Conservation (phyloP, 2,888 invertebrate genomes). For the Aleiodes alternator region DNA sequence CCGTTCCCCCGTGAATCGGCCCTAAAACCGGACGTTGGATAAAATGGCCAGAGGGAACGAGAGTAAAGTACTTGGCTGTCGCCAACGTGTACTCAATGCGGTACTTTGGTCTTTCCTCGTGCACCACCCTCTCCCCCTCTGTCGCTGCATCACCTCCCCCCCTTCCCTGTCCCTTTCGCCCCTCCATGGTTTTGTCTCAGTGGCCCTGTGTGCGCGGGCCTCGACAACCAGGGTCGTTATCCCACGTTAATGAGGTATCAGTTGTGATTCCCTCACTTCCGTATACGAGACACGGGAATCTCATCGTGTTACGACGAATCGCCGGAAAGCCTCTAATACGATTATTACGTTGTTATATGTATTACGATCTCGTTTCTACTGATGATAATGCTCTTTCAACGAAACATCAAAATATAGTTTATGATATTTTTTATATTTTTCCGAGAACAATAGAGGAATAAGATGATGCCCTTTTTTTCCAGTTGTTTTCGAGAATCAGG, state of each 20-base stretch:
- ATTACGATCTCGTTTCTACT: background rate
- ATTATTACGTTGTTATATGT: slow-evolving; percentile 37
- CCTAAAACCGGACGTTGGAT: slow-evolving; percentile 24
- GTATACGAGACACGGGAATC: slow-evolving; percentile 18
- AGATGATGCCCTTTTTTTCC: no score
- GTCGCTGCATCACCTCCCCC: background rate
- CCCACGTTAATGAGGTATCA: slow-evolving; percentile 47
- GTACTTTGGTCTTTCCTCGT: slow-evolving; percentile 16
- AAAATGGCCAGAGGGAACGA: slow-evolving; percentile 10
- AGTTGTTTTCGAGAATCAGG: no score
- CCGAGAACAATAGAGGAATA: no score
- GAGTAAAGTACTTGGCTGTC: slow-evolving; percentile 30
- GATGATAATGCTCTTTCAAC: background rate
- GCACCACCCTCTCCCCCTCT: background rate
- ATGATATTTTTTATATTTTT: background rate
- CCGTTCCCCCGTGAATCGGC: slow-evolving; percentile 12
- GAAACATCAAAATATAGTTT: background rate
- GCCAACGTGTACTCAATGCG: slow-evolving; percentile 27
- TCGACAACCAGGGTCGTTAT: slow-evolving; percentile 42
- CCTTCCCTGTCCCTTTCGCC: background rate
- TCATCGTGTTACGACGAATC: slow-evolving; percentile 21
- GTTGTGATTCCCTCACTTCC: slow-evolving; percentile 37
- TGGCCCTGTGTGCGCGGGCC: slow-evolving; percentile 2
- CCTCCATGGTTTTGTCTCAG: slow-evolving; percentile 24
- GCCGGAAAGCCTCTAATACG: slow-evolving; percentile 30